Percentiles rank a stretch among this genome's conserved stretches.
Evolutionary conservation across 2,113 vertebrate species (phyloP).

Genomic region (Siphamia tubifer): DNA sequence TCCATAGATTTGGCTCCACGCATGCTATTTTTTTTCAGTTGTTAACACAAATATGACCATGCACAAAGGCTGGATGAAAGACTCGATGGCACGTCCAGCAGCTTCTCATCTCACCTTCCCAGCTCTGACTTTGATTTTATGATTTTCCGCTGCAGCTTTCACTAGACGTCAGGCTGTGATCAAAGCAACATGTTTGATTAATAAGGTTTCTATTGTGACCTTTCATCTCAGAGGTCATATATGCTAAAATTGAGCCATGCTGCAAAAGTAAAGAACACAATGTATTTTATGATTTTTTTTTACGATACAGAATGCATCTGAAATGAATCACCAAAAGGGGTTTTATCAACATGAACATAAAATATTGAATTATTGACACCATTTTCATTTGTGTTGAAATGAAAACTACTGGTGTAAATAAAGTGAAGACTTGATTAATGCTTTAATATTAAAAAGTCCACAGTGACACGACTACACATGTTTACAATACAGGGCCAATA

Average conservation of each 20-base stretch:
- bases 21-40: not conserved
- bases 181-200: slow-evolving; percentile 28
- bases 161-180: not conserved
- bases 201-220: not conserved
- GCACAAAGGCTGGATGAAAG: not conserved
- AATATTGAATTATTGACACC: too few species aligned
- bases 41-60: not conserved
- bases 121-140: slow-evolving; percentile 23
- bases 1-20: not conserved
- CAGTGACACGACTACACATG: too few species aligned
- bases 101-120: not conserved
- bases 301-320: too few species aligned
- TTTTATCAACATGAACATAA: too few species aligned
- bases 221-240: not conserved
- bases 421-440: too few species aligned
- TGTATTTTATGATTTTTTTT: too few species aligned
- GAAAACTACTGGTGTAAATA: too few species aligned
- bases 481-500: too few species aligned
- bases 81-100: not conserved
- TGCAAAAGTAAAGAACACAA: too few species aligned
- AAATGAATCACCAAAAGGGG: too few species aligned
- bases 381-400: too few species aligned
- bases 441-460: too few species aligned
- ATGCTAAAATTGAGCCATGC: not conserved
- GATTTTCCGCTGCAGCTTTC: not conserved